phyloP scores from a whole-genome alignment of 2,113 vertebrate genomes.

The Pandion haliaetus region DNA sequence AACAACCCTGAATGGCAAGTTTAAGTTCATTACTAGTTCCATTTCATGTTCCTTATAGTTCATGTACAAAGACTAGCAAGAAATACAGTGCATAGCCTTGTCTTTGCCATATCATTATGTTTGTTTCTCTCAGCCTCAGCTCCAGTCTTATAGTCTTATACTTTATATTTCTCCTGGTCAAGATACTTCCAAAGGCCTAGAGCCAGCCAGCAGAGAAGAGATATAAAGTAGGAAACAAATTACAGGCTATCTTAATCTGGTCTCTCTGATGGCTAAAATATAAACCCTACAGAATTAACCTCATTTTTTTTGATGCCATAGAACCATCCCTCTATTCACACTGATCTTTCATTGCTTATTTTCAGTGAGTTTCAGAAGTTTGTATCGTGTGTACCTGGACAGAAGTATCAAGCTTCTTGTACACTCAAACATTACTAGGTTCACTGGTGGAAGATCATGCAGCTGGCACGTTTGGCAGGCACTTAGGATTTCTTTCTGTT shows the following conservation, averaged over 20 bases:
- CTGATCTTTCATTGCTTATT: not conserved
- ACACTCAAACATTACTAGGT: not conserved
- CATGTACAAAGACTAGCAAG: not conserved
- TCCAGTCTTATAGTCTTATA: not conserved
- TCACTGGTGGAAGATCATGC: not conserved
- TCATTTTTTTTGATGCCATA: not conserved
- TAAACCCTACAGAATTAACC: not conserved
- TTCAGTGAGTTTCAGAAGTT: not conserved
- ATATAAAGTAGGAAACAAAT: not conserved
- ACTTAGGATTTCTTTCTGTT: not conserved
- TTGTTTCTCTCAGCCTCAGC: not conserved
- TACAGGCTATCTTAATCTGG: not conserved
- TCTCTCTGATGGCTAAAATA: not conserved
- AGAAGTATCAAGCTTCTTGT: not conserved
- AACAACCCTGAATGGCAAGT: not conserved
- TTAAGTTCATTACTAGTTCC: not conserved
- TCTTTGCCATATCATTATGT: not conserved
- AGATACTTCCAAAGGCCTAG: not conserved
- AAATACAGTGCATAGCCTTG: not conserved
- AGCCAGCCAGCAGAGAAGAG: not conserved
- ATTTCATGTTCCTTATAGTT: not conserved
- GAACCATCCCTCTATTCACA: not conserved
- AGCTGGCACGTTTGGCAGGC: not conserved
- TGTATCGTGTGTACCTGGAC: not conserved
- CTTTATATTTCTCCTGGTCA: not conserved